phyloP scores from a whole-genome alignment of 2,797 vertebrate genomes.

The Linurgus olivaceus region DNA sequence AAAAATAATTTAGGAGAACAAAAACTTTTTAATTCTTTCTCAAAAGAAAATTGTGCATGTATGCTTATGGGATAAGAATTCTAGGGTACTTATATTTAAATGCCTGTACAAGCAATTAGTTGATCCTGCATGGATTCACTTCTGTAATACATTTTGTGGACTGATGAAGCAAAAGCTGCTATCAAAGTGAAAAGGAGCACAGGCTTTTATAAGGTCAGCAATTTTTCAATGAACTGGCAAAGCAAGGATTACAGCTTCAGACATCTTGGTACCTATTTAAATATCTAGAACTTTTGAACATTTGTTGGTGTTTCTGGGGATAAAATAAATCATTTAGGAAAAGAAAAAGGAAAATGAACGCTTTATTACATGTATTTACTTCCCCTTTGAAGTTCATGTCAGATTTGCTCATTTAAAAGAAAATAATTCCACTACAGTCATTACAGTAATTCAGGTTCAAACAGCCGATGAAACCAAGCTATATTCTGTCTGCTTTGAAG shows the following conservation, averaged over 20 bases:
- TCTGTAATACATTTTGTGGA: constrained; percentile 18
- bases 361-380: constrained; percentile 70
- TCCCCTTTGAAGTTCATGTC: constrained; percentile 64
- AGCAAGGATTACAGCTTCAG: constrained; percentile 51
- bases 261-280: constrained; percentile 49
- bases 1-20: constrained; percentile 27
- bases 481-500: constrained; percentile 63
- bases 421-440: constrained; percentile 70
- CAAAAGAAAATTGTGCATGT: not conserved
- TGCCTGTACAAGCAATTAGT: constrained; percentile 17
- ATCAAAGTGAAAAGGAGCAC: constrained; percentile 34
- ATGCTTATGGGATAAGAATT: not conserved
- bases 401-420: constrained; percentile 67
- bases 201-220: constrained; percentile 54
- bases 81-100: constrained; percentile 6
- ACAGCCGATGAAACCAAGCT: constrained; percentile 49
- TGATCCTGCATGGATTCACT: constrained; percentile 14
- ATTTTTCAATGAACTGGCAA: constrained; percentile 39
- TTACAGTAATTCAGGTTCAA: constrained; percentile 71
- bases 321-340: constrained; percentile 65
- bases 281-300: constrained; percentile 55
- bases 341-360: constrained; percentile 10
- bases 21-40: constrained; percentile 18
- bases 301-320: constrained; percentile 55
- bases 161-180: constrained; percentile 40